Percentiles rank a stretch among this genome's conserved stretches.
Conservation (phyloP, 1,140 invertebrate species). For the Paramacrobiotus metropolitanus region DNA sequence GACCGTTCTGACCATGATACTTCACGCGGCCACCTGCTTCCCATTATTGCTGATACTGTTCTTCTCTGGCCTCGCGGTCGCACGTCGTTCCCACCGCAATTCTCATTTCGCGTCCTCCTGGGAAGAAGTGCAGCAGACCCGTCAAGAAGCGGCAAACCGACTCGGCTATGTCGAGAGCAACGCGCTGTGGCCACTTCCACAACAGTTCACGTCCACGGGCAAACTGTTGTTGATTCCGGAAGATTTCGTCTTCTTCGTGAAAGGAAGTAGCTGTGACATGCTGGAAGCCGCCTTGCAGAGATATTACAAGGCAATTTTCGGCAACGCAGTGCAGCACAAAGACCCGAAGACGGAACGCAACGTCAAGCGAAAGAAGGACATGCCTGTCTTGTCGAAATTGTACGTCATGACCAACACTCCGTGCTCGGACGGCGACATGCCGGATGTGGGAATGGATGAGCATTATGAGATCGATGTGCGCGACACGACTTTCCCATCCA, state of each 20-base stretch:
- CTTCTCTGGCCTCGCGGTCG: no score
- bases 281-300: conserved; percentile 30
- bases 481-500: background rate
- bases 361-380: conserved; percentile 13
- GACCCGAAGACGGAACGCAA: conserved; percentile 18
- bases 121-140: background rate
- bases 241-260: conserved; percentile 15
- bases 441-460: conserved; percentile 41
- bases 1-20: no score
- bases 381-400: background rate
- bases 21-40: no score
- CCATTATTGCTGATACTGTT: no score
- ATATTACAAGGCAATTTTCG: conserved; percentile 26
- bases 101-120: background rate
- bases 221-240: conserved; percentile 15
- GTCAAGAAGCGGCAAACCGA: background rate
- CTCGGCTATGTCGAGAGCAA: background rate
- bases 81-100: no score
- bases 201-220: conserved; percentile 18
- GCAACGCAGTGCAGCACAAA: conserved; percentile 19
- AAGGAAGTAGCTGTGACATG: conserved; percentile 28
- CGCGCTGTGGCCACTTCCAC: conserved; percentile 20
- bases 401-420: conserved; percentile 11
- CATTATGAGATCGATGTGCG: conserved; percentile 31
- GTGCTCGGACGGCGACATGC: conserved; percentile 30